Base-by-base conservation (phyloP, 1,140 invertebrate genomes). In the Nylanderia fulva region DNA sequence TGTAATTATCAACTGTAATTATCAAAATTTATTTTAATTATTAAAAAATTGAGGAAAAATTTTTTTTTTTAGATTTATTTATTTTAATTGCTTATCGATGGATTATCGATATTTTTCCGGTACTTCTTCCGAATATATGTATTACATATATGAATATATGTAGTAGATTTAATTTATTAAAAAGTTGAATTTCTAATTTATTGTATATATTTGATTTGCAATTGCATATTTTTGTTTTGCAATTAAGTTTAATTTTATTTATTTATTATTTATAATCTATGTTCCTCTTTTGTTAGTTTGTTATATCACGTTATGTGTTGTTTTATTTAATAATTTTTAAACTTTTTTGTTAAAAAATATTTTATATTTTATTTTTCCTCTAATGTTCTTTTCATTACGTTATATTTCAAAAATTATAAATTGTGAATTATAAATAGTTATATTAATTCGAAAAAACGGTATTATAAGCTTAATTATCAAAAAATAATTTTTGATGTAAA, bases 311-410 rank as follows among this genome's bases (percentile, higher is more conserved):
- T 45, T 82, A n/a, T n/a, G n/a, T 71, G 42, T n/a, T 54, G n/a
- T 1, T 45, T 82, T 58, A 82, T 58, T 58, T 58, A 71, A 69
- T 54, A 54, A 54, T 82, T 45, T 58, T 5, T 33, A 33, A 60
- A 82, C 8, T 58, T 45, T 45, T 13, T 42, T 42, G 2, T 48
- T 42, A n/a, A 36, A 36, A 48, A 48, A n/a, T 58, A 80, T 71
- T 82, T 80, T 71, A 58, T 60, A 58, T 71, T 82, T 45, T 45
- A 80, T 80, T 71, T 58, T 45, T 82, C 52, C 52, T 82, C 11
- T 60, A 15, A 48, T 71, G 33, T 82, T 71, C 71, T 8, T 24
- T 48, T 33, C 42, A 64, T 33, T 42, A 29, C 36, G 27, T 58
- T 74, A 24, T 58, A 58, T 63, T 33, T 61, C 7, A 45, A 61